phyloP scores from a whole-genome alignment of 1,140 invertebrate genomes.

The Sycophaga agraensis region DNA sequence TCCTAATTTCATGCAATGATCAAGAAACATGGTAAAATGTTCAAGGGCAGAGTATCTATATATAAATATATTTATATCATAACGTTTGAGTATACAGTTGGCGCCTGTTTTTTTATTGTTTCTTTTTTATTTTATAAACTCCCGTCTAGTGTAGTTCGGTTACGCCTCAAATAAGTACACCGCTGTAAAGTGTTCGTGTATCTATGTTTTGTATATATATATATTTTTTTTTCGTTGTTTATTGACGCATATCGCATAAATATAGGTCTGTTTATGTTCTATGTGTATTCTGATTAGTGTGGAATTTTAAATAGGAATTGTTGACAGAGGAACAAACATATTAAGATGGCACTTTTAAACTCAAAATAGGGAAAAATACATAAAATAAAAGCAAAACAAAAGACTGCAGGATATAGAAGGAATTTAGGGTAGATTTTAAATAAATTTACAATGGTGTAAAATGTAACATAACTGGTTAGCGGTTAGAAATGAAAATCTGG shows the following conservation, averaged over 20 bases:
- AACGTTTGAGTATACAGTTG: conserved; percentile 20
- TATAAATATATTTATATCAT: conserved; percentile 5
- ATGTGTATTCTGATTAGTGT: neutral
- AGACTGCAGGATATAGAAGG: too few species aligned
- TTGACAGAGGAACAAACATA: too few species aligned
- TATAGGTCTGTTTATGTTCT: neutral
- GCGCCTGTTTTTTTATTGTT: conserved; percentile 1
- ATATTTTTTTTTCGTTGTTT: neutral
- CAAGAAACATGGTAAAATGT: conserved; percentile 1
- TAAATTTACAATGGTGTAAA: too few species aligned
- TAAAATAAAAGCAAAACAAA: too few species aligned
- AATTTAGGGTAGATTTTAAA: too few species aligned
- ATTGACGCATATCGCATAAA: neutral
- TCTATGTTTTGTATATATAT: too few species aligned
- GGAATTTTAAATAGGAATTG: too few species aligned
- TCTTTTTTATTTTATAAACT: conserved; percentile 2
- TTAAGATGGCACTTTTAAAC: too few species aligned
- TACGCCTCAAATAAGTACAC: neutral
- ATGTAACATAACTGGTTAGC: too few species aligned
- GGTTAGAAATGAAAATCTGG: too few species aligned
- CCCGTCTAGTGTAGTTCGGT: conserved; percentile 4
- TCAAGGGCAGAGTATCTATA: conserved; percentile 8
- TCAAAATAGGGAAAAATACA: too few species aligned
- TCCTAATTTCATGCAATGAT: conserved; percentile 27
- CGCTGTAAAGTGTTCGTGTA: neutral